Conservation (phyloP, 1,140 invertebrate species). For the Heliothis virescens region DNA sequence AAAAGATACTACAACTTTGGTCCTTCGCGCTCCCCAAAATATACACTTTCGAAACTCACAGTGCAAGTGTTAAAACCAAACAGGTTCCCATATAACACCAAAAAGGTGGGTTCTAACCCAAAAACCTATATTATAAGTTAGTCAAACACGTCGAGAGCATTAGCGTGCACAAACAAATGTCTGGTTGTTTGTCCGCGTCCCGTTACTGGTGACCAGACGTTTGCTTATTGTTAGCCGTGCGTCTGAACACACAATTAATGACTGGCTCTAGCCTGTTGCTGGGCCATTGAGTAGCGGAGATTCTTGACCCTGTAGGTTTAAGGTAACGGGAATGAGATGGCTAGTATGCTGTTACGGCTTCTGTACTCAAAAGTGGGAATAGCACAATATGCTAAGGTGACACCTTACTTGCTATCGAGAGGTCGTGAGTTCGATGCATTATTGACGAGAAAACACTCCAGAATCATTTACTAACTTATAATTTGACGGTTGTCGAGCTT, state of each 20-base stretch:
- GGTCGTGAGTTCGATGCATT: too few relatives aligned
- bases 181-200: conserved; percentile 39
- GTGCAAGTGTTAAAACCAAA: conserved; percentile 12
- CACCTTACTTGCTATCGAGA: too few relatives aligned
- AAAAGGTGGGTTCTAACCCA: conserved; percentile 33
- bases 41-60: not conserved
- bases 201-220: conserved; percentile 44
- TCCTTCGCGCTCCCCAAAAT: too few relatives aligned
- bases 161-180: conserved; percentile 35
- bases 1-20: too few relatives aligned
- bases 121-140: conserved; percentile 45
- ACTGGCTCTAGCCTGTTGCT: conserved; percentile 3
- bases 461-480: too few relatives aligned
- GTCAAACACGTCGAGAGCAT: conserved; percentile 33
- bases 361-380: too few relatives aligned
- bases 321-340: too few relatives aligned
- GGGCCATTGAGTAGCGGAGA: not conserved
- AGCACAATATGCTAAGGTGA: too few relatives aligned
- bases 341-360: too few relatives aligned
- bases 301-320: not conserved
- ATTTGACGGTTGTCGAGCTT: too few relatives aligned
- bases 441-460: too few relatives aligned
- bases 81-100: not conserved
- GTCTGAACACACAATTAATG: conserved; percentile 11
- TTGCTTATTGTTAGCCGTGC: conserved; percentile 53